Conservation (phyloP, 2,797 vertebrate species). For the Furcifer pardalis region DNA sequence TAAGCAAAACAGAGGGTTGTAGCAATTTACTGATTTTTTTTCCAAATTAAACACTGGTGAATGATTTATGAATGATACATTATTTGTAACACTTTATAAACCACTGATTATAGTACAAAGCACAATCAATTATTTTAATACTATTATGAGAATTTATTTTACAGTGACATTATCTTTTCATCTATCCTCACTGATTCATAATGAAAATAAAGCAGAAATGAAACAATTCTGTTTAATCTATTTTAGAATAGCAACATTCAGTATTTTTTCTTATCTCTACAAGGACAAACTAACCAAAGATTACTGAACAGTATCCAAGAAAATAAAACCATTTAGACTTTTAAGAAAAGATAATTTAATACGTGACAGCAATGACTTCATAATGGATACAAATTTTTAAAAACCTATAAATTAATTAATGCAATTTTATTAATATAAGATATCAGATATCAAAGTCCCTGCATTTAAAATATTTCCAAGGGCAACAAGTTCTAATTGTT, state of each 20-base stretch:
- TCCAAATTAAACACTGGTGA: not conserved
- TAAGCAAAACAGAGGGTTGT: not conserved
- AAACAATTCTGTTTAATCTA: too few relatives aligned
- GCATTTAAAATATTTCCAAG: not conserved
- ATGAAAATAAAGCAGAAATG: not conserved
- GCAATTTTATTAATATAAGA: not conserved
- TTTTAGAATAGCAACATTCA: not conserved
- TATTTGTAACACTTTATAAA: not conserved
- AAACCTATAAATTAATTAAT: not conserved
- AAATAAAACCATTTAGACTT: not conserved
- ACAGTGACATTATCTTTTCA: not conserved
- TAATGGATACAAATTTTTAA: not conserved
- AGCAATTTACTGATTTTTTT: not conserved
- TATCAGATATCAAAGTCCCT: too few relatives aligned
- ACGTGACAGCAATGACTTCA: not conserved
- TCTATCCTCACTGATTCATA: not conserved
- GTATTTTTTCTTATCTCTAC: not conserved
- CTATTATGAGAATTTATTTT: not conserved
- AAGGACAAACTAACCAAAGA: not conserved
- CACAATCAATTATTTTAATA: not conserved
- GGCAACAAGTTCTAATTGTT: not conserved
- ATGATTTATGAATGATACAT: conserved; percentile 1
- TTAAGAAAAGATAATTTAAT: not conserved
- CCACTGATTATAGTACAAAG: conserved; percentile 1
- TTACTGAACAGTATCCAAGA: not conserved